Evolutionary conservation across 2,797 vertebrate genomes (phyloP), one percentile per base, ranked within the genome.

Genomic region (Myoxocephalus aenaeus): DNA sequence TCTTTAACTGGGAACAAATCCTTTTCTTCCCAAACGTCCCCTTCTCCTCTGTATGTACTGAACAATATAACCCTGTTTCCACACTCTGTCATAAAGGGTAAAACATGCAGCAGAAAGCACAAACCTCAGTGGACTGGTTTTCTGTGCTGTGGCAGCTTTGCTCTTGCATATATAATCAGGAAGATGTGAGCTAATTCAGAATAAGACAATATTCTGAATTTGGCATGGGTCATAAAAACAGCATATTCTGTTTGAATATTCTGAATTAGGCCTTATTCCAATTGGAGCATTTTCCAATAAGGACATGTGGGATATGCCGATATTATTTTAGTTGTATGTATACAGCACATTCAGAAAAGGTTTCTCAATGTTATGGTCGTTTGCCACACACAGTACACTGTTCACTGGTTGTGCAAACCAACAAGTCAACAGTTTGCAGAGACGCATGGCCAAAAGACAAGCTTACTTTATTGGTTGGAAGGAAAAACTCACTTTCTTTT

Each of bases 1-100:
- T 81, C 79, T 85, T 87, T 78, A 84, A 85, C 82, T n/a, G 11
- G 64, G 59, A 83, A 79, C 68, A 75, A 89, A 90, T 86, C 77
- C 84, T 69, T 74, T 48, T 18, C 48, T 69, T 68, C 73, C 69
- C 75, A 78, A 62, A 25, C 22, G 27, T 66, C 67, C 57, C 76
- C 51, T 68, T 67, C 56, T 57, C 42, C 48, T 57, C 54, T 81
- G n/a, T 65, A 58, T 50, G 42, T 36, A 66, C 58, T 50, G 34
- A 59, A 65, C 48, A 70, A 14, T 38, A 75, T 46, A 77, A 79
- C 72, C 65, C 75, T 67, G n/a, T 86, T 84, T 90, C 64, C 75
- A 86, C 75, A 56, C 67, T 80, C 44, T 66, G 61, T 15, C 53
- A 54, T 46, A 7, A 51, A 77, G 44, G 34, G 51, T 25, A 70